Base-by-base conservation (phyloP, 2,888 invertebrate genomes). In the Pantelozetes paolii region DNA sequence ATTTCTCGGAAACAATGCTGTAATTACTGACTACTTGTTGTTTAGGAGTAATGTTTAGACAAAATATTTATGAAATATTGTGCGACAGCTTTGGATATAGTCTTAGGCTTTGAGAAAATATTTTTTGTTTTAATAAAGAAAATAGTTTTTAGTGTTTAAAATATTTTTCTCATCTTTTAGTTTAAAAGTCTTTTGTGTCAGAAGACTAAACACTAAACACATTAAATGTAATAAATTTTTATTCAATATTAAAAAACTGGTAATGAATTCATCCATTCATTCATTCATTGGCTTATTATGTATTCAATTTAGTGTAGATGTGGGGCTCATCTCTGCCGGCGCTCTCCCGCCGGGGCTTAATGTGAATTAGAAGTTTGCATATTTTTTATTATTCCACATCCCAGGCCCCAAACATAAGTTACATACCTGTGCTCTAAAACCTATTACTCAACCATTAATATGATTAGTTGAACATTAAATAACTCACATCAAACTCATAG, bases 311-410 rank as follows among this genome's bases (percentile, higher is more conserved):
- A n/a, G n/a, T 36, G 36, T 11, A 36, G 5, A 36, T 36, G 36
- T 36, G 36, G 36, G 36, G 36, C 36, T 36, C 36, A 36, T 36
- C 36, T 8, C 36, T 36, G 23, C 23, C 57, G 23, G 57, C 6
- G 57, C 57, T 57, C 57, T 57, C 57, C 57, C 15, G 57, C 28
- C 26, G 15, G 57, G 18, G 26, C 26, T 57, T 57, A 57, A 57
- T 57, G 57, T 23, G 57, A 57, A 57, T 57, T 57, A 57, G 6
- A 57, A 57, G 20, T 57, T 57, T n/a, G n/a, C n/a, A n/a, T n/a
- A 48, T 48, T n/a, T 48, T n/a, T 48, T 48, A 11, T n/a, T n/a
- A n/a, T n/a, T n/a, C n/a, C n/a, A n/a, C n/a, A n/a, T n/a, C n/a
- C n/a, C n/a, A n/a, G n/a, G n/a, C n/a, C 3, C 8, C 6, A n/a